Evolutionary conservation across 2,888 invertebrate genomes (phyloP), one percentile per base, ranked within the genome.

Genomic region (Ormyrus nitidulus): DNA sequence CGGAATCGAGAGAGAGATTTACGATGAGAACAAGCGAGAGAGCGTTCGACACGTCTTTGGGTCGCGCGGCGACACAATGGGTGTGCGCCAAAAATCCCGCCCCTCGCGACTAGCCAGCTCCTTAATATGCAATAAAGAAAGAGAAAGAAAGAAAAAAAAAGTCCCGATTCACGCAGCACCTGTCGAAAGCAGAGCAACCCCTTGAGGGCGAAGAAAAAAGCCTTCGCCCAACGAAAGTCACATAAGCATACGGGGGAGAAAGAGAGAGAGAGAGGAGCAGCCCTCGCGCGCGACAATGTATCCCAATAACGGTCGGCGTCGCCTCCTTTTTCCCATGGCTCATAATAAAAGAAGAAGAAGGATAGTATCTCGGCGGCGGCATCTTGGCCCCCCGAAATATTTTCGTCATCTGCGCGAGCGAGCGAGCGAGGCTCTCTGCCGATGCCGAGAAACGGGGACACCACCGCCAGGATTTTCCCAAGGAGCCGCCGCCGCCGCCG

Each of bases 321-420:
- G 73, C 51, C 77, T 62, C 8, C 51, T 77, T 80, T 80, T 80
- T 80, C 80, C 80, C 80, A 80, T 77, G 80, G 80, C 58, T 54
- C 61, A 19, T 44, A 19, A 19, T 19, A n/a, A 46, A 13, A 54
- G n/a, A 53, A 19, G n/a, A 19, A 19, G 19, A 48, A 10, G n/a
- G n/a, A 77, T 70, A 11, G 19, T 66, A 75, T 79, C 71, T 80
- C 34, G 19, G 61, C 66, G 9, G 11, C 66, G 71, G 71, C 66
- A 80, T 80, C 78, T 79, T 53, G 34, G n/a, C 56, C n/a, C 9
- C 51, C 64, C 69, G 51, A 59, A 76, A 80, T 80, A 76, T 80
- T 80, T 76, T 80, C 80, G 76, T 80, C 80, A 80, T 80, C 80
- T 62, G 80, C 71, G 58, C 59, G 19, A 51, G 49, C 6, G 19